phyloP scores from a whole-genome alignment of 1,140 invertebrate genomes.

The Paraescarpia echinospica region DNA sequence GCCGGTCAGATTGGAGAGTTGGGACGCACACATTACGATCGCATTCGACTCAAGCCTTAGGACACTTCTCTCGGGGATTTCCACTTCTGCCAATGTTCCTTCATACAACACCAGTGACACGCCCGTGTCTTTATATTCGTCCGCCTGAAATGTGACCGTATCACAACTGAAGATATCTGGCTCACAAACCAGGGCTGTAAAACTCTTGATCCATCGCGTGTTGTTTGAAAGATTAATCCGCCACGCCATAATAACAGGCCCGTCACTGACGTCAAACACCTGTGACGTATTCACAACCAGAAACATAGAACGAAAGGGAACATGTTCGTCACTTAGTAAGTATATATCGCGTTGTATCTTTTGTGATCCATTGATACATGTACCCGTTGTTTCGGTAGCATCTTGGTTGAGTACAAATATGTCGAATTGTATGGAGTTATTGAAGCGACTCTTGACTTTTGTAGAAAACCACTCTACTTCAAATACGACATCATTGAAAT shows the following conservation, averaged over 20 bases:
- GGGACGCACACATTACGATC: not conserved
- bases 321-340: not conserved
- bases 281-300: not conserved
- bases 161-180: not conserved
- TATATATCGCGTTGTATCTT: not conserved
- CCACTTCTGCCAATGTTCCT: not conserved
- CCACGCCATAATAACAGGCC: not conserved
- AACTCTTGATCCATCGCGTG: not conserved
- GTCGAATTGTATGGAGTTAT: not conserved
- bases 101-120: not conserved
- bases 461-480: not conserved
- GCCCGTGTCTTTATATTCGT: not conserved
- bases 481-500: not conserved
- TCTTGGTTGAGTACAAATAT: not conserved
- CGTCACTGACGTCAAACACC: not conserved
- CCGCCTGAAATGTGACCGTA: not conserved
- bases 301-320: not conserved
- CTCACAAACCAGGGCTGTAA: not conserved
- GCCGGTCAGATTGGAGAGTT: not conserved
- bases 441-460: not conserved
- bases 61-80: not conserved
- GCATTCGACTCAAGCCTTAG: not conserved
- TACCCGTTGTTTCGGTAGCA: not conserved
- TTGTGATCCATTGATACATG: not conserved
- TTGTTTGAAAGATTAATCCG: not conserved